A percentile compares a stretch with the other conserved stretches of the same genome.
Evolutionary conservation across 2,113 vertebrate species (phyloP).

Genomic region (Zosterops lateralis): DNA sequence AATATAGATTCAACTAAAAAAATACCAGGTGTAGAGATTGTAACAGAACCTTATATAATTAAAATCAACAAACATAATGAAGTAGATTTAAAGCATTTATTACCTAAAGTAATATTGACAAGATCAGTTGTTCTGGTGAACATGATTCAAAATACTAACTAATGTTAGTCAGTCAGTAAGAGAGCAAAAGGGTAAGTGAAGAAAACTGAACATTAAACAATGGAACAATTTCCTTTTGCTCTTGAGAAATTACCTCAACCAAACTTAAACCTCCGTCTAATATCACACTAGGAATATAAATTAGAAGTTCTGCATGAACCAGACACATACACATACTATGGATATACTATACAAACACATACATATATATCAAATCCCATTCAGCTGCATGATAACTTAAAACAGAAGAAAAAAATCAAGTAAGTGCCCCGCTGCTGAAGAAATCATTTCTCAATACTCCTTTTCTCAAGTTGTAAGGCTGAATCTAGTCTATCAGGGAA

Average conservation of each 20-base stretch:
- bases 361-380: not conserved
- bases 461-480: not conserved
- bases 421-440: not conserved
- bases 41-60: not conserved
- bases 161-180: not conserved
- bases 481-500: not conserved
- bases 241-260: not conserved
- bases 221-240: not conserved
- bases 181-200: not conserved
- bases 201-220: not conserved
- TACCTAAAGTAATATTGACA: not conserved
- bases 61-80: not conserved
- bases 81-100: not conserved
- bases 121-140: not conserved
- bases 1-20: not conserved
- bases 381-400: not conserved
- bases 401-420: not conserved
- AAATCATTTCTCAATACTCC: not conserved
- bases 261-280: not conserved
- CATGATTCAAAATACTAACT: not conserved
- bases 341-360: not conserved
- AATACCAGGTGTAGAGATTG: not conserved
- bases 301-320: not conserved
- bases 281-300: not conserved
- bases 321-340: not conserved